Base-by-base conservation (phyloP, 2,797 vertebrate genomes). In the Chromis chromis region DNA sequence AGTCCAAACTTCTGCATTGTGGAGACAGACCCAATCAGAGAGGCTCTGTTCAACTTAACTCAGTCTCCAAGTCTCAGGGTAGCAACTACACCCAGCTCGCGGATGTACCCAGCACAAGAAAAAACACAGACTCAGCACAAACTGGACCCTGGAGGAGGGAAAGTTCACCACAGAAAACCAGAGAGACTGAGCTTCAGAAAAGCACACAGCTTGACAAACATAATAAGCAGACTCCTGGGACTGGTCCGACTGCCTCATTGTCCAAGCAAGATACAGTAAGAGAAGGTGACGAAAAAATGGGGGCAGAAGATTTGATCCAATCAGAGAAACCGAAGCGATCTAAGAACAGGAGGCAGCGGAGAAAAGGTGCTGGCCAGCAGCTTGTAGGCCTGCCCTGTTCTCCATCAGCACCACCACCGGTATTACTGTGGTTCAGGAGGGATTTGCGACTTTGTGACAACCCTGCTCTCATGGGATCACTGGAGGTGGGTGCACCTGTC, bases 371-470 rank as follows among this genome's bases (percentile, higher is more conserved):
- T 1, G 52, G 64, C 25, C 91, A 83, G 52, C 86, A 89, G 53
- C 72, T 90, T 25, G 80, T 93, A 9, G 87, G 91, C 58, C 76
- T 92, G 72, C 64, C 89, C 0, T 0, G 11, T 9, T 76, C 81
- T 52, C 90, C 80, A 4, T 87, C 87, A 11, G 81, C 78, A 6
- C n/a, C 22, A 0, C 66, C 85, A 25, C 88, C 88, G 0, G 87
- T 93, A 5, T 66, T 95, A 57, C 70, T 95, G 64, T 94, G 94
- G 94, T 86, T 94, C 60, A 85, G 93, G 76, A 92, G 93, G 72
- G 94, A 95, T 78, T 71, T 94, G 66, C 82, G 93, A 46, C 78
- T 94, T n/a, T 78, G 88, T 68, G 94, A 95, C 78, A 95, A 95
- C 77, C 94, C 93, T 27, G 91, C 94, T 74, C 86, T 94, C 2